phyloP scores from a whole-genome alignment of 2,797 vertebrate species.

The Cephalopachus bancanus region DNA sequence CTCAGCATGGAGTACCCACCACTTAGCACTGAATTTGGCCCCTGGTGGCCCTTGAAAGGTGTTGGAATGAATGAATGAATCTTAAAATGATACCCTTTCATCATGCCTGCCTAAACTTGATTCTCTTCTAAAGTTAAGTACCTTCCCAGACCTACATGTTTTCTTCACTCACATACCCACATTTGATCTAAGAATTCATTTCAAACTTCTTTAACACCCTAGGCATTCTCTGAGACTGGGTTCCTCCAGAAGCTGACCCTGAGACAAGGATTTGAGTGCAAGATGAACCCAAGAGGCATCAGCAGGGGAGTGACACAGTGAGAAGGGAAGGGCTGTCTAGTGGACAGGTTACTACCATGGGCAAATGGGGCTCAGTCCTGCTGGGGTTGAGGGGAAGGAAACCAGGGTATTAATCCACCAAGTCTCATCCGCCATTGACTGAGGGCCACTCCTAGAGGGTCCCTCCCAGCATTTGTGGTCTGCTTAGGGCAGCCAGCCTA shows the following conservation, averaged over 20 bases:
- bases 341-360: no score
- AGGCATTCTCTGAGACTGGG: no score
- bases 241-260: no score
- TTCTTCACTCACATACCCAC: neutral
- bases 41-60: neutral
- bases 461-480: no score
- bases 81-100: neutral
- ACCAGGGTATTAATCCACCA: neutral
- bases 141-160: neutral
- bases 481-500: neutral
- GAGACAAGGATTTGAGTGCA: neutral
- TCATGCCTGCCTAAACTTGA: neutral
- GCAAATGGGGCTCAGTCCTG: no score
- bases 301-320: neutral
- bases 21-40: neutral
- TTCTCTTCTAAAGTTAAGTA: neutral
- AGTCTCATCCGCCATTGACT: neutral
- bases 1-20: neutral
- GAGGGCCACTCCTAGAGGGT: neutral
- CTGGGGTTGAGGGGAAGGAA: neutral
- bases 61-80: neutral
- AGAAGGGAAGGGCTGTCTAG: neutral
- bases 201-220: neutral
- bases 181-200: neutral
- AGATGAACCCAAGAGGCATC: neutral